Percentiles rank a stretch among this genome's conserved stretches.
These are phyloP conservation scores for Hoplias malabaricus DNA, from an alignment of 2,113 vertebrate genomes.

Conservation along the genomic window DNA sequence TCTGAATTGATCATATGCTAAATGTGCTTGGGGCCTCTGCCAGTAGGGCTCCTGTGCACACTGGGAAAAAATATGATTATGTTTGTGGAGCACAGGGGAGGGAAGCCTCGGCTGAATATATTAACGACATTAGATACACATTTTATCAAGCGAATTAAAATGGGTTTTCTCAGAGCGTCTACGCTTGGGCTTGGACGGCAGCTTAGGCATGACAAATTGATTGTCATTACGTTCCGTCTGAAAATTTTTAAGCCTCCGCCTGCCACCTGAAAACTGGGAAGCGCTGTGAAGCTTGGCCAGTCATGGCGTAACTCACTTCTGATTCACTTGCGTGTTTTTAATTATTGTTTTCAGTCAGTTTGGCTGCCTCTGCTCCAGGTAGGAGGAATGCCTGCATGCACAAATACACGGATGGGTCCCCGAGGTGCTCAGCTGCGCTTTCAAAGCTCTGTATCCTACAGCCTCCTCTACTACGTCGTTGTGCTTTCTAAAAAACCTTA, in stretches of 20 bases:
- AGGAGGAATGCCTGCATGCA: slow-evolving; percentile 35
- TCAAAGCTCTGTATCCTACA: slow-evolving; percentile 12
- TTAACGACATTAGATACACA: slow-evolving; percentile 44
- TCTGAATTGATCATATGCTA: slow-evolving; percentile 41
- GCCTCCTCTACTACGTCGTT: not conserved
- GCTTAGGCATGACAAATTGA: slow-evolving; percentile 39
- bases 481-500: not conserved
- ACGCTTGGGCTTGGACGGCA: slow-evolving; percentile 28
- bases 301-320: slow-evolving; percentile 23
- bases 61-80: slow-evolving; percentile 50
- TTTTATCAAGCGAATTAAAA: slow-evolving; percentile 49
- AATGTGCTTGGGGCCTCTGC: slow-evolving; percentile 41
- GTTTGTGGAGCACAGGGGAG: slow-evolving; percentile 26
- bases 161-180: slow-evolving; percentile 17
- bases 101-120: slow-evolving; percentile 46
- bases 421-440: slow-evolving; percentile 22
- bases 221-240: slow-evolving; percentile 31
- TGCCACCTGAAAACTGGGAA: slow-evolving; percentile 18
- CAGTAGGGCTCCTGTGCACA: slow-evolving; percentile 35
- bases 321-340: slow-evolving; percentile 41
- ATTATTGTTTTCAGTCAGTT: slow-evolving; percentile 42
- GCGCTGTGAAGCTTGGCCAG: slow-evolving; percentile 30
- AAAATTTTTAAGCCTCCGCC: slow-evolving; percentile 17
- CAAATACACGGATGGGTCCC: slow-evolving; percentile 24
- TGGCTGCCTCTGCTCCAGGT: slow-evolving; percentile 16